phyloP scores from a whole-genome alignment of 1,140 invertebrate species.

The Heliothis virescens region DNA sequence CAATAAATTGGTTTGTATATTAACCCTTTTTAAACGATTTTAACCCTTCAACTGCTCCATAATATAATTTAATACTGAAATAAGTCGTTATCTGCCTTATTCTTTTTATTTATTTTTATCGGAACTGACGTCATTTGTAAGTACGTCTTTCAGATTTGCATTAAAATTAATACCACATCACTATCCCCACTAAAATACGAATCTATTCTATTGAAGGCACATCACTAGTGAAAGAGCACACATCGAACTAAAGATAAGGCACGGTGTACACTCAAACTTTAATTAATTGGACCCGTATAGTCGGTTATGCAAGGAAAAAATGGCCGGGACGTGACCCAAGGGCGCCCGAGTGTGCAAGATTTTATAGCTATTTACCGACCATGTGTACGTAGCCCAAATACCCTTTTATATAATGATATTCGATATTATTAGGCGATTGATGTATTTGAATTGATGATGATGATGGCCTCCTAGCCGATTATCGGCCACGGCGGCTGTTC shows the following conservation, averaged over 20 bases:
- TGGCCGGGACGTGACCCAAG: constrained; percentile 46
- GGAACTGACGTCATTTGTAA: no score
- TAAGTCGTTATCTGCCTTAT: no score
- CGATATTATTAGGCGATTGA: background rate
- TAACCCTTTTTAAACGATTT: no score
- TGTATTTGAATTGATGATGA: constrained; percentile 5
- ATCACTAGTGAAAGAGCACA: constrained; percentile 27
- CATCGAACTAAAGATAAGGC: constrained; percentile 48
- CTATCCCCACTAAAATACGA: background rate
- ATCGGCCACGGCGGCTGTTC: no score
- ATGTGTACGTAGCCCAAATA: constrained; percentile 46
- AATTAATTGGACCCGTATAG: constrained; percentile 50
- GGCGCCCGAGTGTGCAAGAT: constrained; percentile 5
- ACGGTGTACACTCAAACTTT: constrained; percentile 52
- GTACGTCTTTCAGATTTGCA: no score
- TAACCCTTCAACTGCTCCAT: no score
- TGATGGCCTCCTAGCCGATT: no score
- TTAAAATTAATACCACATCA: no score
- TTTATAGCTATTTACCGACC: constrained; percentile 48
- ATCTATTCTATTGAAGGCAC: constrained; percentile 27
- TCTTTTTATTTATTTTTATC: no score
- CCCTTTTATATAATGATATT: constrained; percentile 27
- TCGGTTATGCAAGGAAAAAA: constrained; percentile 51
- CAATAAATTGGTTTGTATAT: no score
- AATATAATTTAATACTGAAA: no score